Conservation (phyloP, 2,888 invertebrate genomes). For the Platyscelio sp. region DNA sequence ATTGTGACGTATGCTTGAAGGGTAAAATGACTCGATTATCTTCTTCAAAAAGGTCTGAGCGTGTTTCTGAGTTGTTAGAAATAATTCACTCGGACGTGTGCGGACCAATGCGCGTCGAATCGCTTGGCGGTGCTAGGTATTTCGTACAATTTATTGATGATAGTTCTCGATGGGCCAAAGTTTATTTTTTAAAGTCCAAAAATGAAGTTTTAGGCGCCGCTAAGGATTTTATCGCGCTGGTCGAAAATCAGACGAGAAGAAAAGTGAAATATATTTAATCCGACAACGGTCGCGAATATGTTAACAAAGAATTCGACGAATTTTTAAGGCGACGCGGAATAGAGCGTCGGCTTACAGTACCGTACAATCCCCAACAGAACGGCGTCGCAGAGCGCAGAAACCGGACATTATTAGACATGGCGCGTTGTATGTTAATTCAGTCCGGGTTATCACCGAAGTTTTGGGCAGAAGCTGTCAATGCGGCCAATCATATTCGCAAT, state of each 20-base stretch:
- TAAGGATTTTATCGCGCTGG: background rate
- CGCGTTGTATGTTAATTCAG: background rate
- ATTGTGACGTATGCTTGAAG: slow-evolving; percentile 32
- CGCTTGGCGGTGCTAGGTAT: background rate
- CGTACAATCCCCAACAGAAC: background rate
- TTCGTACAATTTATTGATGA: background rate
- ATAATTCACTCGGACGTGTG: background rate
- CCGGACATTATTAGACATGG: background rate
- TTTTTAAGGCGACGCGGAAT: background rate
- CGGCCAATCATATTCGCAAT: background rate
- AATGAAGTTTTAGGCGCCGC: background rate
- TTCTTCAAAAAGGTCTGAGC: slow-evolving; percentile 21
- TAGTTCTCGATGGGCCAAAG: background rate
- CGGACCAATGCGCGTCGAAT: background rate
- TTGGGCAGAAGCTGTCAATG: background rate
- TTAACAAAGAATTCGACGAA: background rate
- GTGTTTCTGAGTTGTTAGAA: background rate
- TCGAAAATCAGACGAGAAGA: background rate
- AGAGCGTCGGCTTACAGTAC: background rate
- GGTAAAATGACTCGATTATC: slow-evolving; percentile 37
- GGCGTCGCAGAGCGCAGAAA: background rate
- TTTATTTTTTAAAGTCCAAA: background rate
- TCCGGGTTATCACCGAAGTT: background rate
- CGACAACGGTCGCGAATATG: background rate
- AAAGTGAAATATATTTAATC: background rate